Percentiles rank a stretch among this genome's conserved stretches.
Evolutionary conservation across 37 sponge, comb jelly and placozoan genomes (phyloP).

Genomic region (Spongilla lacustris): DNA sequence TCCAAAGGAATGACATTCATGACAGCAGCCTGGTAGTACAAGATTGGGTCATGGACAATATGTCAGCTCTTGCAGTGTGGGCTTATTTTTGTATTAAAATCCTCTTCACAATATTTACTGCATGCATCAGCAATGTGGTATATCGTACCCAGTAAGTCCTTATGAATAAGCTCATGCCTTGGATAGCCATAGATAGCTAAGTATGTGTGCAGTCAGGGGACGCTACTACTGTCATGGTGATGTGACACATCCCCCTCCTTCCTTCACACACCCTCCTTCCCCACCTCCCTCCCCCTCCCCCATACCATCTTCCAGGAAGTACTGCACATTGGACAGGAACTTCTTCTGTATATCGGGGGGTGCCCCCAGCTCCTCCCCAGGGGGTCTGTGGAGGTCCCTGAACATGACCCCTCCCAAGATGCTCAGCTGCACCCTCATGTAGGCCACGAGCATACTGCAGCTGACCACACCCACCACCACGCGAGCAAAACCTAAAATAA

Average conservation of each 20-base stretch:
- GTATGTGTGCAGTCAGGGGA: too few species aligned
- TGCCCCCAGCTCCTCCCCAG: background rate
- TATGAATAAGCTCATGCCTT: too few species aligned
- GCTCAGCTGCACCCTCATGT: conserved; percentile 49
- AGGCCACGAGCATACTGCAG: conserved; percentile 22
- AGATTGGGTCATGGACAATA: too few species aligned
- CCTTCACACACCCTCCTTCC: background rate
- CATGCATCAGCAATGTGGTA: too few species aligned
- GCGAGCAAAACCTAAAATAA: conserved; percentile 33
- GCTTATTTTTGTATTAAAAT: too few species aligned
- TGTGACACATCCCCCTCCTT: background rate
- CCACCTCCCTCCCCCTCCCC: background rate
- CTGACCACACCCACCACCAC: conserved; percentile 32
- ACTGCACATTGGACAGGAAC: conserved; percentile 30
- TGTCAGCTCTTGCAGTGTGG: too few species aligned
- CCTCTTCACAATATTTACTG: too few species aligned
- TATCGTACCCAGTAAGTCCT: too few species aligned
- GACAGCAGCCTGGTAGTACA: too few species aligned
- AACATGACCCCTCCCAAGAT: conserved; percentile 33
- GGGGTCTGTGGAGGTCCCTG: conserved; percentile 3
- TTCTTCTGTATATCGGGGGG: conserved; percentile 8
- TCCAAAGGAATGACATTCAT: too few species aligned
- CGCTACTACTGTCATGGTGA: too few species aligned
- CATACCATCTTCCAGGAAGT: conserved; percentile 39
- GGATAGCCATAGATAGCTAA: too few species aligned